Evolutionary conservation across 2,888 invertebrate species (phyloP).

Genomic region (Chironomus tentans): DNA sequence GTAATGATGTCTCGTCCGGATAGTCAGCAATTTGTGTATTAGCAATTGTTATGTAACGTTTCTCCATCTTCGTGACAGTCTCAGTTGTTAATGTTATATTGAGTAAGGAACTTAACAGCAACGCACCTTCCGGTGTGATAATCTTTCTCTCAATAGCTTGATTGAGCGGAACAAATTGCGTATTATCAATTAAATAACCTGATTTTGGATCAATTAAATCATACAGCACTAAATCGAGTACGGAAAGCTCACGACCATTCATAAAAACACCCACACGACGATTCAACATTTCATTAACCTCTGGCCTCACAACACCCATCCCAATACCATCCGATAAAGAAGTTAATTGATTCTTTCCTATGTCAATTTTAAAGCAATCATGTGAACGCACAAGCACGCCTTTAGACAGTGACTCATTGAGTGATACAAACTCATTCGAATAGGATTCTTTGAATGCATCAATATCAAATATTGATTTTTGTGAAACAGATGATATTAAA

Average conservation of each 20-base stretch:
- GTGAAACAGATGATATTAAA: constrained; percentile 75
- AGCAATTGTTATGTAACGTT: constrained; percentile 69
- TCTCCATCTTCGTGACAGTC: constrained; percentile 76
- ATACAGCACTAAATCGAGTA: constrained; percentile 80
- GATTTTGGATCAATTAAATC: constrained; percentile 81
- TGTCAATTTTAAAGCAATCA: constrained; percentile 60
- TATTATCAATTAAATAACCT: constrained; percentile 72
- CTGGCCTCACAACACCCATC: constrained; percentile 68
- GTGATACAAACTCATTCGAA: constrained; percentile 71
- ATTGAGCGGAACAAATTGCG: constrained; percentile 66
- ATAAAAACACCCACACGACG: constrained; percentile 73
- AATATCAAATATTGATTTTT: constrained; percentile 84
- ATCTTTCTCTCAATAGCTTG: constrained; percentile 77
- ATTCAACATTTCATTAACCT: constrained; percentile 76
- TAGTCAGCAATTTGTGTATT: constrained; percentile 47
- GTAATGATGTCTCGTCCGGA: constrained; percentile 42
- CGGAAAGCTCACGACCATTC: constrained; percentile 54
- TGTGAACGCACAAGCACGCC: constrained; percentile 66
- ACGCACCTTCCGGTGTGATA: constrained; percentile 80
- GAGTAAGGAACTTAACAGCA: constrained; percentile 71
- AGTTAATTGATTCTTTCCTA: constrained; percentile 65
- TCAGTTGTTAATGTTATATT: constrained; percentile 83
- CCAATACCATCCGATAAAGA: constrained; percentile 72
- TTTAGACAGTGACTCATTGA: constrained; percentile 69
- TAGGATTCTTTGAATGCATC: constrained; percentile 80